Base-by-base conservation (phyloP, 2,113 vertebrate genomes). In the Anthoscopus minutus region DNA sequence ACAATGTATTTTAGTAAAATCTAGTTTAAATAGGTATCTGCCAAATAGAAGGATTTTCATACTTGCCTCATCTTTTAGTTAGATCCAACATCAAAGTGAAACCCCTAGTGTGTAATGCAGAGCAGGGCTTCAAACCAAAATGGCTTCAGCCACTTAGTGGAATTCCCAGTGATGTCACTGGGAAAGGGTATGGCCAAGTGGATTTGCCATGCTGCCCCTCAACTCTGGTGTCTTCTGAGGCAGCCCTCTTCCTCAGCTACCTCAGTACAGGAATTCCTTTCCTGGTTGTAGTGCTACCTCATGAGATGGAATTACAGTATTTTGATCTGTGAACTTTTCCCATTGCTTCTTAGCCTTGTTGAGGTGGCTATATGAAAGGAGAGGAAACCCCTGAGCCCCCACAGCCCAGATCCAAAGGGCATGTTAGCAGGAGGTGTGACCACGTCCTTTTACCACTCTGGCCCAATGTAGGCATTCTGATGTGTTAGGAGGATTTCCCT, bases 31-130 rank as follows among this genome's bases (percentile, higher is more conserved):
- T 53, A 66, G 54, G 7, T 24, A 13, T n/a, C 15, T 92, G 45
- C 33, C 47, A 56, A 84, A 73, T n/a, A 60, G 40, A 77, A 73
- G 25, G 57, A 37, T 72, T 60, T 56, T 38, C 3, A 0, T 77
- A 33, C 40, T 82, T 90, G 4, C 28, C 25, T 90, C 33, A 80
- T 6, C n/a, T 65, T 85, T 48, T 54, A 31, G 24, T 82, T 87
- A 38, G 6, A 21, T 31, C 20, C n/a, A 24, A 1, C 2, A 10
- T 4, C 4, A 74, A 81, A 35, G 7, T 35, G 47, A 76, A 69
- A 44, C 11, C 13, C 5, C 23, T 65, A 6, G 21, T 12, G 8
- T 74, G 30, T 60, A 38, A 56, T 0, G 0, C 1, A 30, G 54
- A 70, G n/a, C 35, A 65, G 81, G 70, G n/a, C 76, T 86, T 54